phyloP scores from a whole-genome alignment of 2,888 invertebrate genomes.

The Hipparchia sbordonii region DNA sequence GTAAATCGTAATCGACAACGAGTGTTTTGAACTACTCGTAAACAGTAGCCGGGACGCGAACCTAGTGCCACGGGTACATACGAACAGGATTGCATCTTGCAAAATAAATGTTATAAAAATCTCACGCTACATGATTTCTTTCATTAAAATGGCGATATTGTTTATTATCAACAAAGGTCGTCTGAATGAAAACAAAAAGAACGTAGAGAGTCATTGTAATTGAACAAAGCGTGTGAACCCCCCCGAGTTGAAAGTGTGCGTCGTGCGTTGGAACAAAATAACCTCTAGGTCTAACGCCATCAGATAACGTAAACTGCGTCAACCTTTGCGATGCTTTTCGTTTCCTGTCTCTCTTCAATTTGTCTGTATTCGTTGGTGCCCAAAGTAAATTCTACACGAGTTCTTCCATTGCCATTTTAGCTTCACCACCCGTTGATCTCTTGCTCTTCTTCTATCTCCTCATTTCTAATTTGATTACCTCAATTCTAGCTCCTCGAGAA shows the following conservation, averaged over 20 bases:
- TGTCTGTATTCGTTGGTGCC: no score
- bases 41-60: slow-evolving; percentile 15
- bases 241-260: slow-evolving; percentile 74
- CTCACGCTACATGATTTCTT: slow-evolving; percentile 78
- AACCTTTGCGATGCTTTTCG: slow-evolving; percentile 6
- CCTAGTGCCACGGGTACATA: slow-evolving; percentile 9
- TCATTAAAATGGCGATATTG: slow-evolving; percentile 76
- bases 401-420: no score
- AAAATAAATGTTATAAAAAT: slow-evolving; percentile 73
- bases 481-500: no score
- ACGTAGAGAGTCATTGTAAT: slow-evolving; percentile 77
- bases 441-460: no score
- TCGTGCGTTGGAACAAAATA: slow-evolving; percentile 55
- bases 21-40: slow-evolving; percentile 2
- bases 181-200: slow-evolving; percentile 81
- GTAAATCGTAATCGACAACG: slow-evolving; percentile 28
- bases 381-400: no score
- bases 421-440: no score
- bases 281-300: slow-evolving; percentile 12
- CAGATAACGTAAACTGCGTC: slow-evolving; percentile 23
- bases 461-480: no score
- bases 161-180: slow-evolving; percentile 81
- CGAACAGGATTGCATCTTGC: slow-evolving; percentile 62
- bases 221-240: slow-evolving; percentile 77
- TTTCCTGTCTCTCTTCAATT: neutral